A percentile compares a stretch with the other conserved stretches of the same genome.
phyloP scores from a whole-genome alignment of 1,140 invertebrate genomes.

The Lerema accius region DNA sequence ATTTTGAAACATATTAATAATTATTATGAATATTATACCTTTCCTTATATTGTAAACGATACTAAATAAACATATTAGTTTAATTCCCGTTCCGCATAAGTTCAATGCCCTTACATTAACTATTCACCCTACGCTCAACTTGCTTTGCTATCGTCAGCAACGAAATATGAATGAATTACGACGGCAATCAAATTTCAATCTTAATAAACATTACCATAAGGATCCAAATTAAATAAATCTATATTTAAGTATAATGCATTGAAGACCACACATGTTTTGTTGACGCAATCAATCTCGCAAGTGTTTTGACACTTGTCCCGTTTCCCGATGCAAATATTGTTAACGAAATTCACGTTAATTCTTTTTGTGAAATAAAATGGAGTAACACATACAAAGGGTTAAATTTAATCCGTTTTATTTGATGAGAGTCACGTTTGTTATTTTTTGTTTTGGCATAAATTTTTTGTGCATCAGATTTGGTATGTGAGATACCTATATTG shows the following conservation, averaged over 20 bases:
- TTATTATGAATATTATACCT: too few species aligned
- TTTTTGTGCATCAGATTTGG: too few species aligned
- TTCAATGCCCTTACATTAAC: slow-evolving; percentile 19
- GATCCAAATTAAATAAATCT: not conserved
- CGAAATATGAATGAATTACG: slow-evolving; percentile 20
- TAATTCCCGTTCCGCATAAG: not conserved
- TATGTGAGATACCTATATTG: too few species aligned
- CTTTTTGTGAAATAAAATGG: slow-evolving; percentile 1
- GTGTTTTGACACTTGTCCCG: slow-evolving; percentile 1
- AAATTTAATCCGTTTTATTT: not conserved
- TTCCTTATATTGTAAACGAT: too few species aligned
- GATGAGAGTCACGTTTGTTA: not conserved
- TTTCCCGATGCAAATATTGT: slow-evolving; percentile 15
- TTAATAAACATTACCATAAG: not conserved
- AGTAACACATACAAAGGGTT: not conserved
- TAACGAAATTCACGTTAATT: not conserved
- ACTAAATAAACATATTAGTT: not conserved
- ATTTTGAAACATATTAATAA: too few species aligned
- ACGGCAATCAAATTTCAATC: not conserved
- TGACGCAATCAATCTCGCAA: slow-evolving; percentile 18
- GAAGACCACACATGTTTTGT: slow-evolving; percentile 30
- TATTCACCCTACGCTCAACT: slow-evolving; percentile 17
- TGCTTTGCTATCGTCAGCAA: slow-evolving; percentile 10
- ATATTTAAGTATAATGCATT: slow-evolving; percentile 11
- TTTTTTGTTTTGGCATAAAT: not conserved